Conservation (phyloP, 92 coral and sea anemone species). For the Umimayanthus chanpuru region DNA sequence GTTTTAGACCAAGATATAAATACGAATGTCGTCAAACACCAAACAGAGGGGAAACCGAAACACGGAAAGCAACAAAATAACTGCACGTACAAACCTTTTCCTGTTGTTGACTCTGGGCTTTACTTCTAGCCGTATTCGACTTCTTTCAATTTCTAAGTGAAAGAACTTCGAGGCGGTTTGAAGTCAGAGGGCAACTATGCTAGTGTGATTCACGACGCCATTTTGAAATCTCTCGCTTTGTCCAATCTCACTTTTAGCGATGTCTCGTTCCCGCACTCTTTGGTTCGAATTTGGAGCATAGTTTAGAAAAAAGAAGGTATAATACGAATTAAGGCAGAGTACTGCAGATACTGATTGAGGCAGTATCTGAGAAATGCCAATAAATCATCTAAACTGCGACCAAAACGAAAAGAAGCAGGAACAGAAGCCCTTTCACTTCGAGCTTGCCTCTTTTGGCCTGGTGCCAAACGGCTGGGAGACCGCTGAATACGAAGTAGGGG, state of each 20-base stretch:
- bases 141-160: slow-evolving; percentile 20
- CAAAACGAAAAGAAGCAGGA: neutral
- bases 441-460: neutral
- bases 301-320: neutral
- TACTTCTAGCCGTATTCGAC: slow-evolving; percentile 19
- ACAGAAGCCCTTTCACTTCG: neutral
- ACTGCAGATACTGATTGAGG: neutral
- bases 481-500: neutral
- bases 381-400: neutral
- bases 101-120: neutral
- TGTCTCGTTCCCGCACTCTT: slow-evolving; percentile 3
- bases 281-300: neutral
- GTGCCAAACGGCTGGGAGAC: neutral
- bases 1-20: neutral
- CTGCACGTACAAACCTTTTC: slow-evolving; percentile 31
- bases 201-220: slow-evolving; percentile 15
- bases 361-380: neutral
- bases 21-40: neutral
- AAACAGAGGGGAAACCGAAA: neutral
- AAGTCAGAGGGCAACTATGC: neutral
- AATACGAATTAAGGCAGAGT: neutral
- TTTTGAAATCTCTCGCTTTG: slow-evolving; percentile 15
- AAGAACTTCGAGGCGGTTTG: slow-evolving; percentile 32
- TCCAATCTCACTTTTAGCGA: neutral
- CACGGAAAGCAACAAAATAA: neutral